These are phyloP conservation scores for Uria lomvia DNA, from an alignment of 2,113 vertebrate genomes.

Conservation along the genomic window DNA sequence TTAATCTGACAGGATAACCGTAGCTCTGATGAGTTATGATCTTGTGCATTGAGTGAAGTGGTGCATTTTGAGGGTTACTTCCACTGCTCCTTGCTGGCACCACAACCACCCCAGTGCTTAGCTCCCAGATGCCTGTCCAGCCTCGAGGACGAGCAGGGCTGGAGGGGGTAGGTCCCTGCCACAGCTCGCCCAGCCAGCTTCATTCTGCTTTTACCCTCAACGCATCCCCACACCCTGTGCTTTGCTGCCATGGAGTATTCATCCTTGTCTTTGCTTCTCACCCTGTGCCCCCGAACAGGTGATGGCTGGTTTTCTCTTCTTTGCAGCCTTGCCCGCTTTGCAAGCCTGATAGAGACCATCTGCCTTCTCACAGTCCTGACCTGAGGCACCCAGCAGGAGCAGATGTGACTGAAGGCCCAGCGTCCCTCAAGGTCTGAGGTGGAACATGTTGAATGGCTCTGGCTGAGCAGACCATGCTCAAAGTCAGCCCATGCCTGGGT, in stretches of 20 bases:
- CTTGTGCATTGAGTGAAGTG: background rate
- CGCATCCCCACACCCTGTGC: background rate
- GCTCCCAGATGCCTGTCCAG: background rate
- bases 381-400: accelerated
- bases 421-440: background rate
- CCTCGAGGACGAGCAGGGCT: background rate
- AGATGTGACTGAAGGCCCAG: background rate
- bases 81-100: background rate
- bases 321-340: background rate
- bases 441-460: background rate
- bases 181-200: background rate
- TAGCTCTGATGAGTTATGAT: background rate
- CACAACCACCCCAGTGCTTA: background rate
- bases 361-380: background rate
- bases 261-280: background rate
- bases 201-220: background rate
- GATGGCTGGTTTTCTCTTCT: background rate
- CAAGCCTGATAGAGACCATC: background rate
- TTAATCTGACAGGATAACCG: background rate
- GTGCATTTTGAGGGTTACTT: background rate
- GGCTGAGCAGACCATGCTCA: background rate
- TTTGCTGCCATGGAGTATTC: background rate
- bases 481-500: accelerated
- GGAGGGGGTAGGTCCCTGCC: too few relatives aligned
- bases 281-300: background rate